Evolutionary conservation across 2,888 invertebrate genomes (phyloP), one percentile per base, ranked within the genome.

Genomic region (Didymodactylos carnosus): DNA sequence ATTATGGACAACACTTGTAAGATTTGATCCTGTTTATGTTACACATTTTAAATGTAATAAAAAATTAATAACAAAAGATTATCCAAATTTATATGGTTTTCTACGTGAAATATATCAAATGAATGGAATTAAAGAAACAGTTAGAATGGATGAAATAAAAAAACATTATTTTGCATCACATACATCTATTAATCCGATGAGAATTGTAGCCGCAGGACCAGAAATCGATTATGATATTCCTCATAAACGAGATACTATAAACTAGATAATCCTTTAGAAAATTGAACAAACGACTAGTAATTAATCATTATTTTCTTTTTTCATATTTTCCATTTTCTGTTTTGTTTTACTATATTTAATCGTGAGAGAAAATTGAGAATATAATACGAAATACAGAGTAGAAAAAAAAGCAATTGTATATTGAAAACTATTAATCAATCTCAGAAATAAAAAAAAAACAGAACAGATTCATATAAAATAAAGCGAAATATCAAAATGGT

Each of bases 31-130:
- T 72, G 81, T 81, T 16, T 82, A 82, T 76, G 78, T 78, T 71
- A 78, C 77, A n/a, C 80, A 79, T 73, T 82, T 82, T 76, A 82
- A 82, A 80, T 80, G 81, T 71, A 81, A 81, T 77, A 79, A 79
- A 75, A 79, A 79, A 72, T 78, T 78, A 53, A 77, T 82, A 35
- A 75, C 51, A 19, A 46, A 78, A 27, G 81, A 82, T 74, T 82
- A 80, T 73, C 80, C 80, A 6, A 81, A 80, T 74, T 76, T 81
- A n/a, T 82, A 80, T 80, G 79, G 76, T 8, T 82, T 78, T 72
- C 75, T 78, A 7, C 75, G 80, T 35, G 81, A 82, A 39, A 75
- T 81, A 16, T 82, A 81, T 76, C 81, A 82, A 77, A 76, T 75
- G 14, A 75, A 76, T 0, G 81, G 79, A 16, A 75, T 82, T n/a